These are phyloP conservation scores for Sinocyclocheilus maitianheensis DNA, from an alignment of 2,113 vertebrate genomes.

Conservation along the genomic window DNA sequence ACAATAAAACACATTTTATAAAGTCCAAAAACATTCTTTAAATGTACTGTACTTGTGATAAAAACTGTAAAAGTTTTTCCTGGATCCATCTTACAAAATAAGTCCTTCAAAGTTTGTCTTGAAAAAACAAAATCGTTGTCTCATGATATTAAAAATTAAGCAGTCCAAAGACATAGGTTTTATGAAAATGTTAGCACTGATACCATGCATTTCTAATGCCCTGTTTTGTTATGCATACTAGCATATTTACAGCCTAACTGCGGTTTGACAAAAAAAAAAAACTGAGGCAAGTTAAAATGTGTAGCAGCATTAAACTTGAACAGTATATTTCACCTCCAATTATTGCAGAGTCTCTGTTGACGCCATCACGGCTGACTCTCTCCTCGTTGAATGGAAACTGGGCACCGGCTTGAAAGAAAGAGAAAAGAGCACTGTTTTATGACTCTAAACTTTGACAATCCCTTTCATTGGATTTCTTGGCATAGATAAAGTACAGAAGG, in stretches of 20 bases:
- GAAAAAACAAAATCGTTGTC: background rate
- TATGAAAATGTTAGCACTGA: background rate
- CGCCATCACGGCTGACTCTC: slow-evolving; percentile 79
- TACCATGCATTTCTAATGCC: background rate
- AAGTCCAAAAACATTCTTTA: background rate
- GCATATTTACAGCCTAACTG: background rate
- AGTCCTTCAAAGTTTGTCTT: background rate
- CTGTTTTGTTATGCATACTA: background rate
- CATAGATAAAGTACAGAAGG: slow-evolving; percentile 2
- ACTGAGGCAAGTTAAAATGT: too few relatives aligned
- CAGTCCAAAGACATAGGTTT: background rate
- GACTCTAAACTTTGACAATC: background rate
- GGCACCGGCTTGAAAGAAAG: slow-evolving; percentile 77
- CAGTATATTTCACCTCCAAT: slow-evolving; percentile 83
- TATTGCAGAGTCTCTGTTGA: slow-evolving; percentile 91
- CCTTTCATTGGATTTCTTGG: background rate
- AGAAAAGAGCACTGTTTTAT: background rate
- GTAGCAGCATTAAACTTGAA: background rate
- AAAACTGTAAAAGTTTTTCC: background rate
- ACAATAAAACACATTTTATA: background rate
- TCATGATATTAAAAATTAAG: background rate
- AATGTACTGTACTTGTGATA: background rate
- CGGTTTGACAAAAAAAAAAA: too few relatives aligned
- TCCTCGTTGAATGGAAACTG: slow-evolving; percentile 87
- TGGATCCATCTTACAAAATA: background rate